A percentile compares a stretch with the other conserved stretches of the same genome.
Evolutionary conservation across 2,113 vertebrate genomes (phyloP).

Genomic region (Epinephelus fuscoguttatus): DNA sequence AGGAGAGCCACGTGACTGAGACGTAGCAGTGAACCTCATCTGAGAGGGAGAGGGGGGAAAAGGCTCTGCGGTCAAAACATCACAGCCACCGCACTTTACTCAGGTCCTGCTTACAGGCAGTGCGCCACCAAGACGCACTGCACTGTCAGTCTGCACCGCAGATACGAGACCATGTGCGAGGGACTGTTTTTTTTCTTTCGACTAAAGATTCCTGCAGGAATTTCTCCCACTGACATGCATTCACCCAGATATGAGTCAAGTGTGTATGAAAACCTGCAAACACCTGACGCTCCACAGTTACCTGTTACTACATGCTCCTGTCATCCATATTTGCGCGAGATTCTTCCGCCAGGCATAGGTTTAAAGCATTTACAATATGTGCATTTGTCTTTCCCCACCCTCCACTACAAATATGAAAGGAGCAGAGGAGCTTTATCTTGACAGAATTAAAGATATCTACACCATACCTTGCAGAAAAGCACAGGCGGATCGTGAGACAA

Average conservation of each 20-base stretch:
- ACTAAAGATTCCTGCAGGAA: not conserved
- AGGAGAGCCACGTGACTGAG: slow-evolving; percentile 74
- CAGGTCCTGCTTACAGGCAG: not conserved
- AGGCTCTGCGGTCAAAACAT: slow-evolving; percentile 52
- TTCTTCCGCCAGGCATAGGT: not conserved
- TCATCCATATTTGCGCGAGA: not conserved
- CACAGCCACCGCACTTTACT: slow-evolving; percentile 33
- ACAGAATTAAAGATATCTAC: too few species aligned
- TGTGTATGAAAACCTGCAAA: not conserved
- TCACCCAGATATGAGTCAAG: not conserved
- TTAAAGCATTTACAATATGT: too few species aligned
- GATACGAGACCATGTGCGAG: not conserved
- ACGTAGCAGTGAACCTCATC: slow-evolving; percentile 52
- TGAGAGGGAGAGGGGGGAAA: not conserved
- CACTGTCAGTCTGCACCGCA: not conserved
- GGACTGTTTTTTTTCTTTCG: not conserved
- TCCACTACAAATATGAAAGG: too few species aligned
- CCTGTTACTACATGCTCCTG: not conserved
- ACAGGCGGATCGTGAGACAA: too few species aligned
- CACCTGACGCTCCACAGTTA: not conserved
- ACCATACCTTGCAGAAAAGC: too few species aligned
- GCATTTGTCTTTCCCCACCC: too few species aligned
- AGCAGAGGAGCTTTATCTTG: too few species aligned
- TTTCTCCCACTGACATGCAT: not conserved
- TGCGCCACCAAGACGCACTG: slow-evolving; percentile 35